Evolutionary conservation across 37 sponge, comb jelly and placozoan genomes (phyloP).

Genomic region (Hormiphora californensis): DNA sequence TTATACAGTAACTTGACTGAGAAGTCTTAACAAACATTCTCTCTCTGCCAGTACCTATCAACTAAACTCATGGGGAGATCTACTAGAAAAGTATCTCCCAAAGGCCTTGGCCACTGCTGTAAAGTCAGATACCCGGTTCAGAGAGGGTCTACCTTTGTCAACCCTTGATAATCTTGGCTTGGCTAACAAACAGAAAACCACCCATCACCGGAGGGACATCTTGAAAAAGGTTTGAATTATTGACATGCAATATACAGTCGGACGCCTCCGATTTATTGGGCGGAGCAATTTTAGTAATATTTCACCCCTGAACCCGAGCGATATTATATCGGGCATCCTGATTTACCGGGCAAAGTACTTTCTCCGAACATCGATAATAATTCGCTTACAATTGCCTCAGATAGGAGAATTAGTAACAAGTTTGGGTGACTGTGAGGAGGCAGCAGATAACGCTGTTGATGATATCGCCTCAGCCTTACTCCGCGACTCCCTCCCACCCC

Average conservation of each 20-base stretch:
- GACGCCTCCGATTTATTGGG: no score
- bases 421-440: not conserved
- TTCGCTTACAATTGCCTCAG: not conserved
- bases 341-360: not conserved
- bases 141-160: constrained; percentile 67
- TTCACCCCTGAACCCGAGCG: no score
- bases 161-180: constrained; percentile 70
- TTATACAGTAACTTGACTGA: no score
- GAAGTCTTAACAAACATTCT: no score
- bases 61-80: constrained; percentile 84
- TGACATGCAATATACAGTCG: no score
- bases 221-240: not conserved
- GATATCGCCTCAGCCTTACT: not conserved
- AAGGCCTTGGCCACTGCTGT: constrained; percentile 63
- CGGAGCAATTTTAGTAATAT: no score
- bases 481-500: constrained; percentile 1
- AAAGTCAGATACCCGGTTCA: constrained; percentile 67
- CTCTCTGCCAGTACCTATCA: constrained; percentile 68
- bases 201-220: not conserved
- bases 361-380: not conserved
- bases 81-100: constrained; percentile 72
- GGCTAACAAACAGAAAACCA: constrained; percentile 56
- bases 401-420: not conserved
- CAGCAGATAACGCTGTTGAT: not conserved
- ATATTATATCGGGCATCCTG: no score